A percentile compares a stretch with the other conserved stretches of the same genome.
Conservation (phyloP, 2,113 vertebrate genomes). For the Choloepus hoffmanni region DNA sequence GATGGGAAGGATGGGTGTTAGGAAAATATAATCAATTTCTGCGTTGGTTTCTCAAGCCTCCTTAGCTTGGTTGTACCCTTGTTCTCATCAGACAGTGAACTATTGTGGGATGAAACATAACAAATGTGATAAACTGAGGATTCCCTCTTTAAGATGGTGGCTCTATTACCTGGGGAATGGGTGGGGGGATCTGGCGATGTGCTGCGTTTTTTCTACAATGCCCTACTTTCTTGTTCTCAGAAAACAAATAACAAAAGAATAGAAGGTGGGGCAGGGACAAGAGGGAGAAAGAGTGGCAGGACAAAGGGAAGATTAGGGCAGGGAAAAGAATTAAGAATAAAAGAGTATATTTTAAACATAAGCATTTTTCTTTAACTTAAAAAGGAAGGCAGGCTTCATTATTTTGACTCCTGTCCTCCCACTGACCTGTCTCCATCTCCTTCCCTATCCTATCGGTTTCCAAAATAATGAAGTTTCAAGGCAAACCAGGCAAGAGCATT, state of each 20-base stretch:
- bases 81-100: neutral
- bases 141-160: neutral
- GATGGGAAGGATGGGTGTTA: neutral
- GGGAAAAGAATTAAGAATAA: neutral
- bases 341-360: slow-evolving; percentile 2
- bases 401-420: neutral
- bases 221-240: slow-evolving; percentile 32
- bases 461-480: neutral
- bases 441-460: neutral
- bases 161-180: neutral
- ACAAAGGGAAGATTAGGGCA: neutral
- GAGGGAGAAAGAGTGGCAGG: neutral
- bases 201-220: neutral
- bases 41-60: slow-evolving; percentile 19
- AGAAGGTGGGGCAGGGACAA: neutral
- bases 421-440: neutral
- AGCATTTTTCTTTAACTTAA: neutral
- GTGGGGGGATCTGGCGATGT: neutral
- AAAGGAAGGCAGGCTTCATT: slow-evolving; percentile 9
- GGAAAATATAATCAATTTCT: neutral
- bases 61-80: neutral
- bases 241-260: neutral
- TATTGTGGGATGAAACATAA: neutral
- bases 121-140: neutral
- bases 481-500: neutral